phyloP scores from a whole-genome alignment of 2,113 vertebrate species.

The Ptilorrhoa leucosticta region DNA sequence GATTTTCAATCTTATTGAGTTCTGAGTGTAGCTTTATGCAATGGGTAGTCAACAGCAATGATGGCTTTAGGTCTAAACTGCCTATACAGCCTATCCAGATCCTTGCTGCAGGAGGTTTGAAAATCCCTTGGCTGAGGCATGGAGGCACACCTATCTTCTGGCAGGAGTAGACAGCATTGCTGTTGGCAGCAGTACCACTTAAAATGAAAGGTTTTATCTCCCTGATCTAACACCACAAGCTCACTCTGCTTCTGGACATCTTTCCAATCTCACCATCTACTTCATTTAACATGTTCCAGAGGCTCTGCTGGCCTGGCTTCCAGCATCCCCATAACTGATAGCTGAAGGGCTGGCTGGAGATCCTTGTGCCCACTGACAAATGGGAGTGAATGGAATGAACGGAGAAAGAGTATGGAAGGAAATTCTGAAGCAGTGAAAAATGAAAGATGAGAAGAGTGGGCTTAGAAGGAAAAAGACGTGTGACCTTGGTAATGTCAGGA shows the following conservation, averaged over 20 bases:
- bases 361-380: background rate
- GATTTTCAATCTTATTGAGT: background rate
- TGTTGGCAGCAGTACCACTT: background rate
- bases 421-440: background rate
- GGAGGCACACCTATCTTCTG: constrained; percentile 16
- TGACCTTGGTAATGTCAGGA: background rate
- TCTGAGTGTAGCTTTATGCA: background rate
- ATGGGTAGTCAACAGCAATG: background rate
- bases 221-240: background rate
- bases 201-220: constrained; percentile 14
- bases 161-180: background rate
- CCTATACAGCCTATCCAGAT: background rate
- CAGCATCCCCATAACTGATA: background rate
- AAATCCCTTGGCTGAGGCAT: background rate
- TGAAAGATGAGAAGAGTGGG: background rate
- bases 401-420: background rate
- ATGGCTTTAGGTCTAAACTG: background rate
- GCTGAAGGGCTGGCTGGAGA: background rate
- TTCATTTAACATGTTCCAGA: background rate
- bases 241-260: background rate
- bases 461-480: background rate
- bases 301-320: background rate
- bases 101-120: background rate
- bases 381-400: background rate
- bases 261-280: background rate